Evolutionary conservation across 2,888 invertebrate species (phyloP), one percentile per base, ranked within the genome.

Genomic region (Caprella mutica): DNA sequence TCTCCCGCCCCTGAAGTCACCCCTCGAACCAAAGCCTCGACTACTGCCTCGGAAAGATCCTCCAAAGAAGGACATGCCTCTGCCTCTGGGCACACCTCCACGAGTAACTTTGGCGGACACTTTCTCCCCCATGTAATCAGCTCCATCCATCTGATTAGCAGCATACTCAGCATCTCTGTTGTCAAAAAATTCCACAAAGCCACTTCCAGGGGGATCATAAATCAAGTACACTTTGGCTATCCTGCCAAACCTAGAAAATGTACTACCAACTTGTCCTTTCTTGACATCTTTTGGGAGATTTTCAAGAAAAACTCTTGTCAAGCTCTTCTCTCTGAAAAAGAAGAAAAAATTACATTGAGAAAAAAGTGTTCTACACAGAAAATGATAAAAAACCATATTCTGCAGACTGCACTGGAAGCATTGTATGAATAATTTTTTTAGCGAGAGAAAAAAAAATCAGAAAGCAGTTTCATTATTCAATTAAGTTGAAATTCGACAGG

Each of bases 151-250:
- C 30, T 58, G 58, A 53, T 60, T 56, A 21, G 64, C 60, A 19
- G 64, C 64, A 51, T 60, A 64, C 48, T 64, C 64, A 23, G 64
- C 64, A 53, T 64, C 64, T 17, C 60, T 48, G 42, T 57, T 44
- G 48, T 64, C 64, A 51, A 64, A 58, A 40, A 60, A 64, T 42
- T 64, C 64, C 43, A 64, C 64, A 56, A 64, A 64, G 40, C 64
- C 64, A 43, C 59, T 59, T 29, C 64, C 64, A 14, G 64, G 64
- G 30, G 64, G 64, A 38, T 64, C 64, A 54, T 64, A 64, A 52
- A 64, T 64, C 17, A 64, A 57, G 43, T 64, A 64, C 50, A 64
- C 58, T 51, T 64, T 64, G 30, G 64, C 64, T 30, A 64, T 64
- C 44, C 56, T 58, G 51, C 64, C 64, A 58, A 53, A 64, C 5